Evolutionary conservation across 1,140 invertebrate species (phyloP).

Genomic region (Dendroctonus valens): DNA sequence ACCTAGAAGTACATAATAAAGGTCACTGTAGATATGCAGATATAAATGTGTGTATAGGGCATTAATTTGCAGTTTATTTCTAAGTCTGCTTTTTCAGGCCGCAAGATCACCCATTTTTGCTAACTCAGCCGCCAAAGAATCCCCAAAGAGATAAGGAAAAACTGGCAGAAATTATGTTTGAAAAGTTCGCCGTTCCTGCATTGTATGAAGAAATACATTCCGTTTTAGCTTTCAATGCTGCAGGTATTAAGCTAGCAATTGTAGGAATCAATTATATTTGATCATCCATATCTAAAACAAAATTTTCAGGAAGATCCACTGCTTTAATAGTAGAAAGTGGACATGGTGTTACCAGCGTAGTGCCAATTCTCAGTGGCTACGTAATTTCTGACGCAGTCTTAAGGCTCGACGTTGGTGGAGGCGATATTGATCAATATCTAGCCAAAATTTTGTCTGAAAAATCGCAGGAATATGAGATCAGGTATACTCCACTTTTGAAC

Average conservation of each 20-base stretch:
- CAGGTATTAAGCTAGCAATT: conserved; percentile 66
- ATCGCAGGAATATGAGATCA: conserved; percentile 3
- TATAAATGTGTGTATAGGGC: not conserved
- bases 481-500: not conserved
- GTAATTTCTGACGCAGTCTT: conserved; percentile 30
- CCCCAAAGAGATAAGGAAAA: conserved; percentile 30
- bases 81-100: conserved; percentile 6
- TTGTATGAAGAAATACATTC: conserved; percentile 29
- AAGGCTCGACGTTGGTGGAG: conserved; percentile 28
- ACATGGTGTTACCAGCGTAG: conserved; percentile 28
- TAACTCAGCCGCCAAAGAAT: conserved; percentile 23
- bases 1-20: not conserved
- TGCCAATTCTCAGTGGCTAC: conserved; percentile 30
- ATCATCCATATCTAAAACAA: not conserved
- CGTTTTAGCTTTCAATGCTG: conserved; percentile 62
- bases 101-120: conserved; percentile 27
- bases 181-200: conserved; percentile 32
- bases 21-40: not conserved
- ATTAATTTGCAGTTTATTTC: not conserved
- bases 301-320: conserved; percentile 17
- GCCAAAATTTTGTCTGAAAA: conserved; percentile 17
- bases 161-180: conserved; percentile 32
- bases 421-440: conserved; percentile 25
- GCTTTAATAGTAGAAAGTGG: conserved; percentile 31
- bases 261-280: conserved; percentile 70